Conservation (phyloP, 2,888 invertebrate genomes). For the Apodemia zela region DNA sequence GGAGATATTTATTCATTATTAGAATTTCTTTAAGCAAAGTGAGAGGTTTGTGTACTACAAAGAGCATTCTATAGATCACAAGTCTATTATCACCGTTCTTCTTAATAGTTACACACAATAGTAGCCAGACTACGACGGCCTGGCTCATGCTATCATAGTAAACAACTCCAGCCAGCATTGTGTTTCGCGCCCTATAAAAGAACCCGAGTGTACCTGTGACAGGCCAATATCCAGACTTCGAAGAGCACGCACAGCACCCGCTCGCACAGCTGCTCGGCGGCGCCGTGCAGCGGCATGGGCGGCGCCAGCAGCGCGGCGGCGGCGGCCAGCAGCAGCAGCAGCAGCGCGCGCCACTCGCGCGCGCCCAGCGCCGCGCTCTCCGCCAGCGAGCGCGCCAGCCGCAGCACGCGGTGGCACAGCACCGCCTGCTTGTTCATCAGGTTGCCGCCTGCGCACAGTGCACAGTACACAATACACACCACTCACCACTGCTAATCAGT, state of each 20-base stretch:
- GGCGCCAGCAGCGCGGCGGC: conserved; percentile 95
- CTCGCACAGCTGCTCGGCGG: conserved; percentile 97
- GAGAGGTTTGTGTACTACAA: no score
- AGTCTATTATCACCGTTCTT: no score
- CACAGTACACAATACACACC: no score
- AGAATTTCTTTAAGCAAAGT: no score
- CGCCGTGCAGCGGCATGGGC: conserved; percentile 95
- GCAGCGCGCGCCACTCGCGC: conserved; percentile 94
- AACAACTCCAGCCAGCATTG: no score
- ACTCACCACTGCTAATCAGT: no score
- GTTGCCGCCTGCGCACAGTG: conserved; percentile 84
- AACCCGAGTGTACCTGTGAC: conserved; percentile 59
- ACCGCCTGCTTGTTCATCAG: conserved; percentile 96
- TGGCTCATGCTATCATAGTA: no score
- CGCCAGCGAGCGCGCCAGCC: conserved; percentile 88
- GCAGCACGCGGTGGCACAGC: conserved; percentile 93
- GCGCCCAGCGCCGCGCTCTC: conserved; percentile 82
- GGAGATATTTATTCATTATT: no score
- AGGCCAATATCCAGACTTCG: conserved; percentile 86
- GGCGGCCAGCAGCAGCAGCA: conserved; percentile 89
- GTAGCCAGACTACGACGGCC: no score
- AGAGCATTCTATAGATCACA: no score
- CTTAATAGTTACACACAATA: no score
- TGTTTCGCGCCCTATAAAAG: no score
- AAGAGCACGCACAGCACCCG: conserved; percentile 95